These are phyloP conservation scores for Oreohelix idahoensis DNA, from an alignment of 1,140 invertebrate species.

Conservation along the genomic window DNA sequence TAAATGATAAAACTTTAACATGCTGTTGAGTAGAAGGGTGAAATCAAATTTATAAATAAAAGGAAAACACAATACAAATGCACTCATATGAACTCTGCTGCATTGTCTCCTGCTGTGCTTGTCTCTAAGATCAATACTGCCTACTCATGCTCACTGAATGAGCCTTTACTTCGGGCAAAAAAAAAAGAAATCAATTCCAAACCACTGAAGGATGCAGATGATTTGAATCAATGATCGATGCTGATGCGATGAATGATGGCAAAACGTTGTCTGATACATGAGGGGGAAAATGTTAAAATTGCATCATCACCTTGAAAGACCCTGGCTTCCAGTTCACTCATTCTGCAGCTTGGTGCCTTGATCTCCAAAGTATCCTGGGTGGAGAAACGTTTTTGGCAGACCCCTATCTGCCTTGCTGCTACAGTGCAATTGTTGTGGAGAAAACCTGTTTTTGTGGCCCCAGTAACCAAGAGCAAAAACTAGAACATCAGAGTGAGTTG, in stretches of 20 bases:
- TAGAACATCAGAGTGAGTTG: constrained; percentile 39
- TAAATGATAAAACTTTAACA: background rate
- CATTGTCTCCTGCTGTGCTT: background rate
- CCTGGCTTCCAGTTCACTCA: constrained; percentile 45
- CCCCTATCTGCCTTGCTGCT: constrained; percentile 23
- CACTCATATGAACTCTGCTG: background rate
- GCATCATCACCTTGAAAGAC: constrained; percentile 46
- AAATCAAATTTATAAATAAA: background rate
- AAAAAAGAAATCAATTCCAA: constrained; percentile 29
- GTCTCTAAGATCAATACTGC: background rate
- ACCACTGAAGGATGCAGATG: constrained; percentile 37
- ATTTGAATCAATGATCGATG: constrained; percentile 40
- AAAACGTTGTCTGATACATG: constrained; percentile 30
- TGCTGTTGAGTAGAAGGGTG: background rate
- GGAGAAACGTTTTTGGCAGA: constrained; percentile 20
- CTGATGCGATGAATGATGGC: constrained; percentile 41
- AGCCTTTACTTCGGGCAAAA: background rate
- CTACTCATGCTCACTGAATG: background rate
- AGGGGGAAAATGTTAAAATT: constrained; percentile 40
- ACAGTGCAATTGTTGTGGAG: constrained; percentile 34
- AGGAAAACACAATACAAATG: background rate
- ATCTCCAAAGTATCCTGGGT: constrained; percentile 8
- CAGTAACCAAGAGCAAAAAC: constrained; percentile 33
- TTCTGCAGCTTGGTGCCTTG: constrained; percentile 40
- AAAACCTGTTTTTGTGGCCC: constrained; percentile 11